Evolutionary conservation across 2,888 invertebrate species (phyloP), one percentile per base, ranked within the genome.

Genomic region (Chymomyza amoena): DNA sequence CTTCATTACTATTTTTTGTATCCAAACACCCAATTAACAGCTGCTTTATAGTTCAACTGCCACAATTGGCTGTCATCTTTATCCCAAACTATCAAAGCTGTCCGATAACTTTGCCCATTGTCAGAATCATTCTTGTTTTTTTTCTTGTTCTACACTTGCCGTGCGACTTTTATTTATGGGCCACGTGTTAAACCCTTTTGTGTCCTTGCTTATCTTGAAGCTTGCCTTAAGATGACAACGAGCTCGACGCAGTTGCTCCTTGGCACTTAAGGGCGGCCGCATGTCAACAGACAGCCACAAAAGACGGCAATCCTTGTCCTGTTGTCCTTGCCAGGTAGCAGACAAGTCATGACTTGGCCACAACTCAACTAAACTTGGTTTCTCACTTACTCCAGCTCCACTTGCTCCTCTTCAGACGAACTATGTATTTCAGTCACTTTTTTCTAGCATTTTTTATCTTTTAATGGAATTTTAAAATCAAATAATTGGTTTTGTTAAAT

Each of bases 391-490:
- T 13, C 13, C 4, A 10, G 13, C 13, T 68, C 57, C 39, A 32
- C 62, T 63, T 51, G 32, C 61, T 56, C 20, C 2, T 32, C 9
- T 57, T 60, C 76, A n/a, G 39, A 50, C 39, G 18, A 60, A 15
- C 10, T 25, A 36, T 32, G n/a, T 36, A 16, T 18, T 25, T 36
- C 51, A 25, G 25, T 61, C 50, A 28, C 62, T 66, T 15, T 15
- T 56, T 64, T 69, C 56, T 50, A 64, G 28, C 67, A 39, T 69
- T 78, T 74, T 85, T 84, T 86, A 86, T 87, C 86, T 86, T 87
- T 86, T 88, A 86, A 88, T 81, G 84, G 86, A 81, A 80, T 86
- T 88, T 86, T 78, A 80, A 86, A 87, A 86, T 86, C 86, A 86
- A 86, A 86, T 88, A 86, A 89, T 89, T 88, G 81, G 77, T 78